A percentile compares a stretch with the other conserved stretches of the same genome.
Conservation (phyloP, 2,888 invertebrate genomes). For the Siphlonurus alternatus region DNA sequence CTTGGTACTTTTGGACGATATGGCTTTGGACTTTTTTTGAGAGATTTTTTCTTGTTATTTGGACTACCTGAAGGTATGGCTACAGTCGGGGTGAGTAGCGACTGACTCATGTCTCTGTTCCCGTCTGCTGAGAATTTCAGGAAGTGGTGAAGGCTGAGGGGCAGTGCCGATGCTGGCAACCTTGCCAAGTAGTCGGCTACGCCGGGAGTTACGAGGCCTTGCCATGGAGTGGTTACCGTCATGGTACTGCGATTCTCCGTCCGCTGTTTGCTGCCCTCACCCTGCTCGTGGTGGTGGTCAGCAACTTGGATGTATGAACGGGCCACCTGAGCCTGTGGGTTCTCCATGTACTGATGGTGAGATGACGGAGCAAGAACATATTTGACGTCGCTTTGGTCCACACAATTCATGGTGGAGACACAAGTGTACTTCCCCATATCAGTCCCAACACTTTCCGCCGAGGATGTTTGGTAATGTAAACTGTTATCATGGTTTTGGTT, state of each 20-base stretch:
- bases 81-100: slow-evolving; percentile 66
- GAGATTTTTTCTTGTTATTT: not conserved
- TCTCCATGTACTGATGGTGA: not conserved
- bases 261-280: not conserved
- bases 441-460: not conserved
- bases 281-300: not conserved
- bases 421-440: not conserved
- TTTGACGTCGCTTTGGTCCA: not conserved
- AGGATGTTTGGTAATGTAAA: not conserved
- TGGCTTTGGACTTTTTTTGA: not conserved
- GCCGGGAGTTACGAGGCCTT: slow-evolving; percentile 8
- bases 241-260: not conserved
- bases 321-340: not conserved
- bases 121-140: slow-evolving; percentile 11
- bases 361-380: not conserved
- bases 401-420: not conserved
- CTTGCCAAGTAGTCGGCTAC: slow-evolving; percentile 12
- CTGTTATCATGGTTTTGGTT: not conserved
- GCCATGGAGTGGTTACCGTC: slow-evolving; percentile 3
- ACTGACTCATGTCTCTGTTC: slow-evolving; percentile 25
- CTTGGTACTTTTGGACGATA: not conserved
- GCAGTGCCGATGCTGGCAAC: slow-evolving; percentile 11
- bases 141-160: slow-evolving; percentile 11
- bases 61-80: not conserved
- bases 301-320: not conserved